Evolutionary conservation across 2,113 vertebrate genomes (phyloP).

Genomic region (Chionomys nivalis): DNA sequence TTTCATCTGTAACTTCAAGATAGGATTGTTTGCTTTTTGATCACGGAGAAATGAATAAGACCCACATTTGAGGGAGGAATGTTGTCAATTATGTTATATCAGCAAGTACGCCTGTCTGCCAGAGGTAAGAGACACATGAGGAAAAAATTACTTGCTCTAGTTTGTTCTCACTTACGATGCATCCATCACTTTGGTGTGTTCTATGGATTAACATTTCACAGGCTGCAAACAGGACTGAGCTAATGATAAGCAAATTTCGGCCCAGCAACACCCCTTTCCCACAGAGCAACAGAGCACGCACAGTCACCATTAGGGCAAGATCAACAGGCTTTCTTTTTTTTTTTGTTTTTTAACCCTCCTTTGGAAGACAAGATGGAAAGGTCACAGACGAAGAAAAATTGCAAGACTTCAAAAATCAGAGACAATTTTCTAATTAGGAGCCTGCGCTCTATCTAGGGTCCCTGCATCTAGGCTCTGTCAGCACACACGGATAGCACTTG

Average conservation of each 20-base stretch:
- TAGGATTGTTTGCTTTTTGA: slow-evolving; percentile 62
- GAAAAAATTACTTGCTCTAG: slow-evolving; percentile 63
- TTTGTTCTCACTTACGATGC: slow-evolving; percentile 59
- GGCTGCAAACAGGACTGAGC: slow-evolving; percentile 36
- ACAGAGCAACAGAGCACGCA: background rate
- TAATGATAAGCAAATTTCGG: slow-evolving; percentile 62
- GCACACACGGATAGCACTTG: slow-evolving; percentile 37
- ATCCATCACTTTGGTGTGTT: slow-evolving; percentile 36
- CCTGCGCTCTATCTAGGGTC: slow-evolving; percentile 15
- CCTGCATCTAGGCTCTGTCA: slow-evolving; percentile 6
- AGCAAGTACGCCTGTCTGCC: slow-evolving; percentile 63
- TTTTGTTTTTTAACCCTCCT: background rate
- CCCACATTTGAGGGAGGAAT: slow-evolving; percentile 50
- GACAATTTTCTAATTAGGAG: slow-evolving; percentile 23
- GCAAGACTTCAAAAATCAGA: slow-evolving; percentile 37
- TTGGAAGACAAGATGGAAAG: slow-evolving; percentile 26
- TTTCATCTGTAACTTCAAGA: slow-evolving; percentile 57
- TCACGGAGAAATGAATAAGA: slow-evolving; percentile 53
- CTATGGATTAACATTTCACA: slow-evolving; percentile 54
- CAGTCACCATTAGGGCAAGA: background rate
- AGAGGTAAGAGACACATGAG: slow-evolving; percentile 59
- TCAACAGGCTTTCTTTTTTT: background rate
- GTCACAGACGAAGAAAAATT: slow-evolving; percentile 50
- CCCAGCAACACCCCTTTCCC: slow-evolving; percentile 24
- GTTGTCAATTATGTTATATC: slow-evolving; percentile 56